Conservation (phyloP, 2,113 vertebrate genomes). For the Myodes glareolus region DNA sequence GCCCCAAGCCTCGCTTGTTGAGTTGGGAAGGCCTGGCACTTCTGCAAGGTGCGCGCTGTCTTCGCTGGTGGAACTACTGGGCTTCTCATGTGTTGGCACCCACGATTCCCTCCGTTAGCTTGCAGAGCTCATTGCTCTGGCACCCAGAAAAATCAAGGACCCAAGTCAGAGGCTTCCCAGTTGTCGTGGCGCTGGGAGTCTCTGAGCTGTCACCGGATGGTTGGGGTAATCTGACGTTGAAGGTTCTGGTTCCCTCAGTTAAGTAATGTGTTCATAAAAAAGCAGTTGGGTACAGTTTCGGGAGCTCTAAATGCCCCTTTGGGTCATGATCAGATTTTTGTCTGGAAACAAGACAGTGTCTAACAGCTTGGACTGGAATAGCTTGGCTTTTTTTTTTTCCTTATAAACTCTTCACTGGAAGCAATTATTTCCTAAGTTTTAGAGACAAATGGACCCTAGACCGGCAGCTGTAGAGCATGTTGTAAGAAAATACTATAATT, state of each 20-base stretch:
- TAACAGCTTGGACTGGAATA: constrained; percentile 50
- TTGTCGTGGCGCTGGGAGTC: neutral
- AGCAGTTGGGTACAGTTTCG: constrained; percentile 21
- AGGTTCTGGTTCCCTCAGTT: constrained; percentile 9
- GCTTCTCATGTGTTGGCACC: neutral
- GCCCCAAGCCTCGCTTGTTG: neutral
- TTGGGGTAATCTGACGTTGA: constrained; percentile 8
- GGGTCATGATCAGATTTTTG: constrained; percentile 58
- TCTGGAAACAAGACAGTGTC: constrained; percentile 63
- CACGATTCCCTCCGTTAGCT: neutral
- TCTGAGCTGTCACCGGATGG: neutral
- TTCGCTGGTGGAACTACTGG: neutral
- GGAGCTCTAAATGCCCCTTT: constrained; percentile 44
- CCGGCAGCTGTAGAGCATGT: constrained; percentile 70
- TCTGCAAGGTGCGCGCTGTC: neutral
- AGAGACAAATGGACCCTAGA: constrained; percentile 72
- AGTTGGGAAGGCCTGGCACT: neutral
- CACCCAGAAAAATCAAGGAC: neutral
- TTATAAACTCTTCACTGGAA: constrained; percentile 63
- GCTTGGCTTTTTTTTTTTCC: constrained; percentile 37
- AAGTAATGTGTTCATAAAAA: constrained; percentile 14
- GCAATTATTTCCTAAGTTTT: constrained; percentile 74
- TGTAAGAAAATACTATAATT: constrained; percentile 79
- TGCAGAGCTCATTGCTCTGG: neutral
- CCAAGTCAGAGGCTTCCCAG: neutral